Conservation (phyloP, 1,140 invertebrate genomes). For the Drosophila mojavensis region DNA sequence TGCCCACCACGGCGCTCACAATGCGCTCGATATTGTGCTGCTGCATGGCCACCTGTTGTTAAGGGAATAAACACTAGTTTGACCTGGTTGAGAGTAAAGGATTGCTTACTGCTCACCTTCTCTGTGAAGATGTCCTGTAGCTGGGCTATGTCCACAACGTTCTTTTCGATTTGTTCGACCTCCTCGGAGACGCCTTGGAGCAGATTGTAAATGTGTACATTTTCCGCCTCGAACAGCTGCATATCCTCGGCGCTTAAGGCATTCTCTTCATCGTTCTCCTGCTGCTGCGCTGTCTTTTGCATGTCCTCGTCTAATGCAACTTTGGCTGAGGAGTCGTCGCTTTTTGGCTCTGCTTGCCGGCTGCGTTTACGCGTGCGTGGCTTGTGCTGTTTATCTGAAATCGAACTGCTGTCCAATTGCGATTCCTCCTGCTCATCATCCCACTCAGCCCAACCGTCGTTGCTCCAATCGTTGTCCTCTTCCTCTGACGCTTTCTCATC, state of each 20-base stretch:
- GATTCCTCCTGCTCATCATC: slow-evolving; percentile 52
- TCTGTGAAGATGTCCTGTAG: slow-evolving; percentile 98
- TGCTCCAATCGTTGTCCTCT: slow-evolving; percentile 65
- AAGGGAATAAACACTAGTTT: not conserved
- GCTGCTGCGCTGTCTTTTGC: slow-evolving; percentile 61
- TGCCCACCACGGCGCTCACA: slow-evolving; percentile 92
- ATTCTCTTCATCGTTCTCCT: slow-evolving; percentile 84
- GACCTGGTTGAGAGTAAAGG: not conserved
- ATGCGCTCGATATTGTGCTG: slow-evolving; percentile 96
- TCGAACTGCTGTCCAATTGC: not conserved
- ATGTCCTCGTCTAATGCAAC: slow-evolving; percentile 77
- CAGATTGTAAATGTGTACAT: slow-evolving; percentile 92
- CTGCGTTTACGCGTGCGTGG: slow-evolving; percentile 57
- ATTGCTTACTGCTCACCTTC: slow-evolving; percentile 88
- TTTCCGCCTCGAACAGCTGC: slow-evolving; percentile 95
- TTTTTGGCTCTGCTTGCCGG: slow-evolving; percentile 23
- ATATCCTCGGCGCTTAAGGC: slow-evolving; percentile 93
- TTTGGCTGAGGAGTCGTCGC: slow-evolving; percentile 61
- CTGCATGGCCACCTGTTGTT: slow-evolving; percentile 89
- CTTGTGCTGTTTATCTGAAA: slow-evolving; percentile 26
- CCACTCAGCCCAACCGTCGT: slow-evolving; percentile 64
- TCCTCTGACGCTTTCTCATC: not conserved
- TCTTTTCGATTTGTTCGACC: slow-evolving; percentile 94
- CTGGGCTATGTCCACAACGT: slow-evolving; percentile 97
- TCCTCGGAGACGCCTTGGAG: slow-evolving; percentile 91